These are phyloP conservation scores for Saxidomus purpurata DNA, from an alignment of 1,140 invertebrate genomes.

Conservation along the genomic window DNA sequence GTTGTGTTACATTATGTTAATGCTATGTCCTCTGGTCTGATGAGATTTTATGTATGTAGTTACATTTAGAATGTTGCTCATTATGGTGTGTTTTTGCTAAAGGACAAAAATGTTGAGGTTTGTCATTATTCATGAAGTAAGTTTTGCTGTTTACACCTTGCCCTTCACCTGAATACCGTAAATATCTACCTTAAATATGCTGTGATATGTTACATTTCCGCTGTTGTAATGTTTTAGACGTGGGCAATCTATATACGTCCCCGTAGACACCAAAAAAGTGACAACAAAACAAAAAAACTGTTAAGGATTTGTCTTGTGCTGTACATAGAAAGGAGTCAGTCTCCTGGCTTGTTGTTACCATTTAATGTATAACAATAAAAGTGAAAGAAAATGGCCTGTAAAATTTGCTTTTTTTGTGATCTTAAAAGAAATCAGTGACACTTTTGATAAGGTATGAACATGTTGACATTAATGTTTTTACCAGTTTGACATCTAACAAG, in stretches of 20 bases:
- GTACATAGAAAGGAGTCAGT: no score
- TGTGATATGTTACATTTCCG: background rate
- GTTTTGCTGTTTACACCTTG: background rate
- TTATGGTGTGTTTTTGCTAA: background rate
- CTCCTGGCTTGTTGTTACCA: background rate
- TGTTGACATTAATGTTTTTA: background rate
- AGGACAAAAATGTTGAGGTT: background rate
- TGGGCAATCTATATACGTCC: background rate
- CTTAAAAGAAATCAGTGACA: background rate
- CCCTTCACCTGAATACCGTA: background rate
- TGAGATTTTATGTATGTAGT: background rate
- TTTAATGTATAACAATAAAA: background rate
- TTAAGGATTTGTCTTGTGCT: no score
- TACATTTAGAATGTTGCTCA: background rate
- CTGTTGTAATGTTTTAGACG: background rate
- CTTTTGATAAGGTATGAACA: background rate
- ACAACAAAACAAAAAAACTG: no score
- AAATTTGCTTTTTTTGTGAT: background rate
- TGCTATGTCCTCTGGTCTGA: background rate
- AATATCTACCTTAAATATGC: background rate
- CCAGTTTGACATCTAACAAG: background rate
- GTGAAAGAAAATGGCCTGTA: background rate
- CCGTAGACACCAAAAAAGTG: background rate
- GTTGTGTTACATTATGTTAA: no score
- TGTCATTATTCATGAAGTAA: background rate